A percentile compares a stretch with the other conserved stretches of the same genome.
phyloP scores from a whole-genome alignment of 2,888 invertebrate species.

The Polyommatus iphigenia region DNA sequence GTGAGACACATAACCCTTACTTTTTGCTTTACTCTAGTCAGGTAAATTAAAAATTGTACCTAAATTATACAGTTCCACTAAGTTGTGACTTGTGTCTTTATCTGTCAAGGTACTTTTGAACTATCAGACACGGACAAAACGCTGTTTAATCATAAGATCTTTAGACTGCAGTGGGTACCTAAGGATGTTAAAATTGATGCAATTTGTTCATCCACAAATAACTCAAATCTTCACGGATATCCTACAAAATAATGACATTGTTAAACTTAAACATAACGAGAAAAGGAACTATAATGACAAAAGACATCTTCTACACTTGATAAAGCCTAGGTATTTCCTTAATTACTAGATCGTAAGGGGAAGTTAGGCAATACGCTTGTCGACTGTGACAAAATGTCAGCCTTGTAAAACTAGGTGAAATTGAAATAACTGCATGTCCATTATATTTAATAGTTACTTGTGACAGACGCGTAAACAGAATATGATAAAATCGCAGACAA shows the following conservation, averaged over 20 bases:
- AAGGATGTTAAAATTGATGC: no score
- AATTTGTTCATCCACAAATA: no score
- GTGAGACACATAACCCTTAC: no score
- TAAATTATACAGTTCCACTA: no score
- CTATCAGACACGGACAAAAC: no score
- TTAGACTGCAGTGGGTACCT: no score
- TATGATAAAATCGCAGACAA: not conserved
- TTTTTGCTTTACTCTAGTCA: no score
- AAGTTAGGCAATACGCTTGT: constrained; percentile 10
- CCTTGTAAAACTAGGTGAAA: constrained; percentile 21
- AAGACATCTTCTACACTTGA: not conserved
- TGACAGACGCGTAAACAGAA: not conserved
- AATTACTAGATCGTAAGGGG: not conserved
- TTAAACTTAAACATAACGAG: not conserved
- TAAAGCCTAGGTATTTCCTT: constrained; percentile 1
- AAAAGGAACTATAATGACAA: constrained; percentile 1
- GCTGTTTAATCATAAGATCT: no score
- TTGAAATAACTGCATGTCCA: not conserved
- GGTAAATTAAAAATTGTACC: no score
- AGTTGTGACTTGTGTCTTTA: no score
- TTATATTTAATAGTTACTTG: constrained; percentile 1
- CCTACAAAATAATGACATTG: not conserved
- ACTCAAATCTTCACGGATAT: not conserved
- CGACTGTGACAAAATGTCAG: constrained; percentile 9
- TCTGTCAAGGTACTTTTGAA: no score